Conservation (phyloP, 2,888 invertebrate genomes). For the Blastobasis adustella region DNA sequence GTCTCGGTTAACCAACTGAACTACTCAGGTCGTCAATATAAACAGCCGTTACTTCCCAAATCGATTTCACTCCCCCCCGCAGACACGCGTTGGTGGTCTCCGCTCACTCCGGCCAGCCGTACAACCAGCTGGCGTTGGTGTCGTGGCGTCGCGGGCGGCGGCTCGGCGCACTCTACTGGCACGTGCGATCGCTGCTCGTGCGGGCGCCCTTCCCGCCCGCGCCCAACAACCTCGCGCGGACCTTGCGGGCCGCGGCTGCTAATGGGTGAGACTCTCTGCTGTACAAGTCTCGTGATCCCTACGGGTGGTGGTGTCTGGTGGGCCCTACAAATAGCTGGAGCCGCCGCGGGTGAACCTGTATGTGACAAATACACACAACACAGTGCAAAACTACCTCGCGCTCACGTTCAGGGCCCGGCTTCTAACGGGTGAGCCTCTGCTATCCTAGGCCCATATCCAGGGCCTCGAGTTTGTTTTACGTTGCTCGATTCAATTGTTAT, state of each 20-base stretch:
- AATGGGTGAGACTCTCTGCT: too few relatives aligned
- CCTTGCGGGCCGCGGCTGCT: slow-evolving; percentile 64
- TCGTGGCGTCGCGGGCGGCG: slow-evolving; percentile 88
- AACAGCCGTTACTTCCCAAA: too few relatives aligned
- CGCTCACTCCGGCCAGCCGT: slow-evolving; percentile 89
- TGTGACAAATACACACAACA: slow-evolving; percentile 80
- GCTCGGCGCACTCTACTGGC: slow-evolving; percentile 89
- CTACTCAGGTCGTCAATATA: too few relatives aligned
- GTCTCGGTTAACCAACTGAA: too few relatives aligned
- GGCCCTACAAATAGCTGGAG: slow-evolving; percentile 93
- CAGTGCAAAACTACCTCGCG: slow-evolving; percentile 87
- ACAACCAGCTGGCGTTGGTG: slow-evolving; percentile 90
- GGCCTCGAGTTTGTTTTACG: too few relatives aligned
- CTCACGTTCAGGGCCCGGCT: slow-evolving; percentile 79
- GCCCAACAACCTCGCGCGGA: slow-evolving; percentile 84
- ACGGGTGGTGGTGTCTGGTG: slow-evolving; percentile 85
- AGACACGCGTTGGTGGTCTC: slow-evolving; percentile 84
- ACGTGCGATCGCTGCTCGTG: slow-evolving; percentile 87
- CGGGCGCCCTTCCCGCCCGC: slow-evolving; percentile 91
- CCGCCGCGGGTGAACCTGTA: slow-evolving; percentile 85
- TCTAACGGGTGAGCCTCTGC: too few relatives aligned
- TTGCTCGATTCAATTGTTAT: too few relatives aligned
- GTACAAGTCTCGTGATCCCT: background rate
- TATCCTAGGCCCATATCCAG: background rate
- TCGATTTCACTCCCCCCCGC: background rate